Evolutionary conservation across 2,888 invertebrate species (phyloP), one percentile per base, ranked within the genome.

Genomic region (Andrena camellia): DNA sequence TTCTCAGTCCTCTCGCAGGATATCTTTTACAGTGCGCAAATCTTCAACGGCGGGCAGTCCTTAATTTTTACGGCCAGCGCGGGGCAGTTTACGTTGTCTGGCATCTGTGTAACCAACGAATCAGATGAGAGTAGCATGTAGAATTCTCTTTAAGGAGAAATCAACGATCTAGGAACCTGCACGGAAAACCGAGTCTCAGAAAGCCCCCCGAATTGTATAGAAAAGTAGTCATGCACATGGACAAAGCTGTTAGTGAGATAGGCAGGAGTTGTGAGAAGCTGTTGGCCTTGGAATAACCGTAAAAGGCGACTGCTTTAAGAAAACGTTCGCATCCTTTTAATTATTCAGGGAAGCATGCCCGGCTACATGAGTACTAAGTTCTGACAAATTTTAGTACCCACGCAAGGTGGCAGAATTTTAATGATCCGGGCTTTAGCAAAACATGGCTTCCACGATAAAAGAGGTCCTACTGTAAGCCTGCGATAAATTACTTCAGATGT

Each of bases 31-130:
- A 23, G 13, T 54, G 31, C n/a, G 54, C 33, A n/a, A 31, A 10
- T 59, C 42, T 60, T 62, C 70, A 26, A 7, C 13, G 54, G 13
- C 2, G 78, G 7, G 52, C 33, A 67, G 67, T 10, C 13, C 17
- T 54, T 70, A 74, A 52, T 48, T 50, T 52, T 59, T 23, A 33
- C 54, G 10, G 10, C 10, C 52, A 31, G 63, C 59, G 63, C 29
- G 73, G 29, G 64, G 63, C 67, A 64, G 82, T 75, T 83, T 54
- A 23, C 83, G 83, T 83, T 72, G 83, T 67, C 82, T 74, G 83
- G 83, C 84, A 84, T 84, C 84, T 84, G 84, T 50, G 52, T 60
- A 66, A 83, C 52, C 60, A 83, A 82, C 59, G 72, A 73, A 75
- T 67, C 66, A 62, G 52, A 26, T 82, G n/a, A 70, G 35, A 70